Conservation (phyloP, 2,888 invertebrate genomes). For the Eristalinus sepulchralis region DNA sequence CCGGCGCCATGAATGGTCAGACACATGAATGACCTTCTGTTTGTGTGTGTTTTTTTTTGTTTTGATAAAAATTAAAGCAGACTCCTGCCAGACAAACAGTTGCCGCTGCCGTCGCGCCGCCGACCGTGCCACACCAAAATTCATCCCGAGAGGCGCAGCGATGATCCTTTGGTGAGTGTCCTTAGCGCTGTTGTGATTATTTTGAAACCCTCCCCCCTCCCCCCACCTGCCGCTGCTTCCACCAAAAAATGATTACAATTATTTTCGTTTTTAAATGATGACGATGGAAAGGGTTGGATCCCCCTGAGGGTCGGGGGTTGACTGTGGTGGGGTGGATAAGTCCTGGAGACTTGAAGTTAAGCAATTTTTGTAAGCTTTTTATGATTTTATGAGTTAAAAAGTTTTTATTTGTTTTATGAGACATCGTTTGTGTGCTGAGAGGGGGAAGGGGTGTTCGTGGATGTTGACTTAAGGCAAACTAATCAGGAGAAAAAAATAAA, state of each 20-base stretch:
- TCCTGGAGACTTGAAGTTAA: slow-evolving; percentile 30
- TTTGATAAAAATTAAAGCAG: slow-evolving; percentile 42
- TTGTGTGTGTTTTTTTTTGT: background rate
- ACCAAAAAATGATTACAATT: slow-evolving; percentile 42
- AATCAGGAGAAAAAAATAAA: too few species aligned
- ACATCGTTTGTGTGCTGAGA: background rate
- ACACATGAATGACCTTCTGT: background rate
- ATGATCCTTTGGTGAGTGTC: background rate
- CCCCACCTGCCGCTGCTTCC: background rate
- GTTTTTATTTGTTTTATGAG: slow-evolving; percentile 77
- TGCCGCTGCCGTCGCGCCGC: background rate
- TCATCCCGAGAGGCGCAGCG: background rate
- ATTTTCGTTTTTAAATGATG: slow-evolving; percentile 55
- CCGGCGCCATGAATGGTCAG: background rate
- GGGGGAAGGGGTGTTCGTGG: background rate
- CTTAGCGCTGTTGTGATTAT: slow-evolving; percentile 29
- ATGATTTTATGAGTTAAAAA: slow-evolving; percentile 44
- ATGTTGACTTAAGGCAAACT: background rate
- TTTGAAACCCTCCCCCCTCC: background rate
- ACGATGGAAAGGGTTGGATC: slow-evolving; percentile 35
- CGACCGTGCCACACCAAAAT: too few species aligned
- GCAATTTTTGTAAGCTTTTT: slow-evolving; percentile 33
- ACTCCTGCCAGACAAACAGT: slow-evolving; percentile 31
- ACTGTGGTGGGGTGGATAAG: background rate
- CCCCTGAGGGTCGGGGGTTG: background rate